phyloP scores from a whole-genome alignment of 2,113 vertebrate genomes.

The Sitta europaea region DNA sequence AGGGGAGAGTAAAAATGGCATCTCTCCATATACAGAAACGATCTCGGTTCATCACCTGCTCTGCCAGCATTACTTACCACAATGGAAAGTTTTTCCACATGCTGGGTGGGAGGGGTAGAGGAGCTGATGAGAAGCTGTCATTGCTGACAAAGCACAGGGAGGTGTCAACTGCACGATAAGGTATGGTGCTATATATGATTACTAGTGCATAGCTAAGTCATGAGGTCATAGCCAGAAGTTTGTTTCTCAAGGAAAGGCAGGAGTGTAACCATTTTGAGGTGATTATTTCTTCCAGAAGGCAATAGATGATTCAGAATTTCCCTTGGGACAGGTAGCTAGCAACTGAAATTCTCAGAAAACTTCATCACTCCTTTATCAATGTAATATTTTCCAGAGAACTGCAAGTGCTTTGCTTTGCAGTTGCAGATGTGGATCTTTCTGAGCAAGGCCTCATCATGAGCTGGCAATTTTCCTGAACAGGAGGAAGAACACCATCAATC shows the following conservation, averaged over 20 bases:
- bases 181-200: background rate
- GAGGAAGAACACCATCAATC: background rate
- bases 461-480: background rate
- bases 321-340: background rate
- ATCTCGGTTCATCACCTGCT: background rate
- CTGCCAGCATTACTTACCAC: background rate
- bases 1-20: background rate
- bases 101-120: background rate
- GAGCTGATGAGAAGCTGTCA: background rate
- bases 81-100: background rate
- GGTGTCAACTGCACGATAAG: background rate
- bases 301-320: background rate
- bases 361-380: background rate
- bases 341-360: background rate
- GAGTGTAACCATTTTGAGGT: background rate
- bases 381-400: background rate
- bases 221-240: background rate
- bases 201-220: background rate
- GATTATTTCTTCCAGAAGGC: background rate
- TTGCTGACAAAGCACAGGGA: conserved; percentile 31
- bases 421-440: background rate
- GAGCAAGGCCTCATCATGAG: background rate
- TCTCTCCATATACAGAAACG: background rate
- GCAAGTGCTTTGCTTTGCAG: background rate
- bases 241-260: background rate